Conservation (phyloP, 2,888 invertebrate genomes). For the Drosophila flavopinicola region DNA sequence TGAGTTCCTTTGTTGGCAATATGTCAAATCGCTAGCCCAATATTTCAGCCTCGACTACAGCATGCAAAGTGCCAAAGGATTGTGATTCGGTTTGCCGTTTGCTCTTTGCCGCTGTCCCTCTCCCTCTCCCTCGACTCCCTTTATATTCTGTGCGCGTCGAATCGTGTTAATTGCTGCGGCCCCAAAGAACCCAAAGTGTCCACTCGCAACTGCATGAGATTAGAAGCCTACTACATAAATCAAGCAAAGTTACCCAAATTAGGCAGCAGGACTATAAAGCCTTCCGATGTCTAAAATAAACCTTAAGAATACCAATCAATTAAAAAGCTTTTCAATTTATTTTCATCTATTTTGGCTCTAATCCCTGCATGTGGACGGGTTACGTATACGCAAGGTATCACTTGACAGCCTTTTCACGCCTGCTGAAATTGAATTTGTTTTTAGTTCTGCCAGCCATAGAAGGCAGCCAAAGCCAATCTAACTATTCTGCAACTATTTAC, state of each 20-base stretch:
- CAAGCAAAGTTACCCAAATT: constrained; percentile 56
- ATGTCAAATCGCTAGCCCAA: constrained; percentile 76
- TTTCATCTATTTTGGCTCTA: not conserved
- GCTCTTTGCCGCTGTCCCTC: constrained; percentile 11
- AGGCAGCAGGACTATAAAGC: constrained; percentile 13
- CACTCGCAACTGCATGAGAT: constrained; percentile 64
- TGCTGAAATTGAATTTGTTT: not conserved
- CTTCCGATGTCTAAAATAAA: constrained; percentile 2
- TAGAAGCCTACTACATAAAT: constrained; percentile 62
- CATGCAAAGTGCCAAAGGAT: constrained; percentile 55
- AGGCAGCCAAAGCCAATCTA: too few species aligned
- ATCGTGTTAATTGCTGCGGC: constrained; percentile 71
- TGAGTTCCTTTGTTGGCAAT: constrained; percentile 80
- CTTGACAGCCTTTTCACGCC: not conserved
- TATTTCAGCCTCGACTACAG: constrained; percentile 63
- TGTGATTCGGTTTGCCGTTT: constrained; percentile 49
- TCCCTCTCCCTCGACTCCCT: not conserved
- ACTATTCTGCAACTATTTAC: too few species aligned
- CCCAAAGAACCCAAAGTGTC: constrained; percentile 25
- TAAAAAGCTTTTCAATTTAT: constrained; percentile 61
- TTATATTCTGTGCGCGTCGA: constrained; percentile 62
- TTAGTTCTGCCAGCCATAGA: too few species aligned
- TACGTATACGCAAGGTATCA: not conserved
- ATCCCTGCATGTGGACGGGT: not conserved
- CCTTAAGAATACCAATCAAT: constrained; percentile 61